Evolutionary conservation across 2,797 vertebrate genomes (phyloP).

Genomic region (Acanthurus lineatus): DNA sequence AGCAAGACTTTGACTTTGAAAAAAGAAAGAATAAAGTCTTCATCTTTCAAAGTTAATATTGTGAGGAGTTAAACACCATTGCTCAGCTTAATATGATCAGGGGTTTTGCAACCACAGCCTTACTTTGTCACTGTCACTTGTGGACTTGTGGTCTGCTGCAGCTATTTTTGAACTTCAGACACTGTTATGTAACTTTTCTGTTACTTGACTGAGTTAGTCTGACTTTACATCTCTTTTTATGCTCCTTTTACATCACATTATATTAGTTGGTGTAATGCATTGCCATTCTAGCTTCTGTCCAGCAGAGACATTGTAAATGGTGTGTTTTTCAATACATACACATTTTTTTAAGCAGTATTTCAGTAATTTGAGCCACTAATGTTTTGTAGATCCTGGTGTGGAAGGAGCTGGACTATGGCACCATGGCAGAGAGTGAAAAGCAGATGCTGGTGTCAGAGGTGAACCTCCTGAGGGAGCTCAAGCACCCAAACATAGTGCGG

Average conservation of each 20-base stretch:
- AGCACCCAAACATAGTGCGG: slow-evolving; percentile 95
- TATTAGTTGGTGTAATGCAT: background rate
- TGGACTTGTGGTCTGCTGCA: too few relatives aligned
- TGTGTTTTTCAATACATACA: background rate
- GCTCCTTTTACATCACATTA: background rate
- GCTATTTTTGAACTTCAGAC: too few relatives aligned
- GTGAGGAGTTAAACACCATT: background rate
- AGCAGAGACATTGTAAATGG: background rate
- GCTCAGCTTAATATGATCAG: background rate
- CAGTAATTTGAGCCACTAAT: background rate
- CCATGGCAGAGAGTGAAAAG: slow-evolving; percentile 94
- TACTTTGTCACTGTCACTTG: background rate
- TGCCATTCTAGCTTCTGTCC: background rate
- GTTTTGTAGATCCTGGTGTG: slow-evolving; percentile 91
- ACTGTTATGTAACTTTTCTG: background rate
- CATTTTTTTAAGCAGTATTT: background rate
- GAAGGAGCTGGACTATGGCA: slow-evolving; percentile 97
- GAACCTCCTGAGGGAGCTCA: slow-evolving; percentile 94
- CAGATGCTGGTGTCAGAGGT: slow-evolving; percentile 99
- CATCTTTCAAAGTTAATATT: background rate
- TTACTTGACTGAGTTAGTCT: background rate
- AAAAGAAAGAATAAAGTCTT: background rate
- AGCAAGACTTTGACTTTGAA: too few relatives aligned
- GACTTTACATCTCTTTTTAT: background rate
- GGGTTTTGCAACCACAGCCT: background rate